A percentile compares a stretch with the other conserved stretches of the same genome.
phyloP scores from a whole-genome alignment of 2,888 invertebrate genomes.

The Drosophila meridionalis region DNA sequence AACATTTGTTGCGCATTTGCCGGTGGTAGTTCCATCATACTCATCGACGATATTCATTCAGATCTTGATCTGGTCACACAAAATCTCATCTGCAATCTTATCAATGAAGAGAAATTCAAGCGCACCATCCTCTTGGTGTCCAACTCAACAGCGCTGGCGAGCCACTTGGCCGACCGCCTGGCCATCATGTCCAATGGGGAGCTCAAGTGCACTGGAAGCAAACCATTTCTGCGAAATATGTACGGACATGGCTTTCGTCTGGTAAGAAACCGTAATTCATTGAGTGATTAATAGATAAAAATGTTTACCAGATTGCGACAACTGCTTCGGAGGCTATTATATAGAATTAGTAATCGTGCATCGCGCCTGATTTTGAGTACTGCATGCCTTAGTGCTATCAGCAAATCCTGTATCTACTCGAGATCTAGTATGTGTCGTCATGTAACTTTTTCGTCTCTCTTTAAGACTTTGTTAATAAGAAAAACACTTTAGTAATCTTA shows the following conservation, averaged over 20 bases:
- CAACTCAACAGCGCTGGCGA: slow-evolving; percentile 95
- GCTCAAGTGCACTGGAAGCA: slow-evolving; percentile 91
- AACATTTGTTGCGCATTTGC: slow-evolving; percentile 90
- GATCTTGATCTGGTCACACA: slow-evolving; percentile 93
- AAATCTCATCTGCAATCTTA: slow-evolving; percentile 91
- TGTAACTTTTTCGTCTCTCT: neutral
- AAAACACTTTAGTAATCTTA: no score
- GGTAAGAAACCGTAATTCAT: slow-evolving; percentile 71
- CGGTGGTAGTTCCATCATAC: slow-evolving; percentile 89
- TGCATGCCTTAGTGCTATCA: neutral
- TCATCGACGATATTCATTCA: slow-evolving; percentile 91
- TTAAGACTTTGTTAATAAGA: neutral
- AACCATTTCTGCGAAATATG: slow-evolving; percentile 91
- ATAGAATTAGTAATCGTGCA: neutral
- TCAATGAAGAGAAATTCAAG: slow-evolving; percentile 89
- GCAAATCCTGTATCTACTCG: neutral
- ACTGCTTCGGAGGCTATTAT: neutral
- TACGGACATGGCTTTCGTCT: slow-evolving; percentile 94
- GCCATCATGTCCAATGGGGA: slow-evolving; percentile 93
- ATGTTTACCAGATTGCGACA: neutral
- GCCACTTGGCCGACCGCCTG: slow-evolving; percentile 92
- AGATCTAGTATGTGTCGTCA: neutral
- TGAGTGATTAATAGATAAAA: neutral
- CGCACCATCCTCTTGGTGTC: slow-evolving; percentile 92
- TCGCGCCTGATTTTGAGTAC: neutral